Evolutionary conservation across 1,140 invertebrate genomes (phyloP), one percentile per base, ranked within the genome.

Genomic region (Heliothis subflexa): DNA sequence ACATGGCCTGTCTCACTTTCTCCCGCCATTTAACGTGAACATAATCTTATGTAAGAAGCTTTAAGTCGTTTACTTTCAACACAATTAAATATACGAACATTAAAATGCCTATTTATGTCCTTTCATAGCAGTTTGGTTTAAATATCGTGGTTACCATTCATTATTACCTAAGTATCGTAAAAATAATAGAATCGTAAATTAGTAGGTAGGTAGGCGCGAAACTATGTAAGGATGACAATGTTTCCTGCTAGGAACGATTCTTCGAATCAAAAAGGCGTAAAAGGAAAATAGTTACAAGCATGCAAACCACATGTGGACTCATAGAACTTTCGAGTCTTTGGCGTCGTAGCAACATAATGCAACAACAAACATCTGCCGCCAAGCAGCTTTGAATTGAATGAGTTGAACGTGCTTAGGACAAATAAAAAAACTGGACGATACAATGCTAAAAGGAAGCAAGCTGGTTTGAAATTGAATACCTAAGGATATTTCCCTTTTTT

Each of bases 41-140:
- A 83, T 71, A 78, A 59, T 25, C 64, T 81, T 83, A 79, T 59
- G 49, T 81, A 83, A 81, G 55, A 52, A 75, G 73, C 73, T 75
- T 61, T 62, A 64, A 62, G 73, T 28, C 16, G 21, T 11, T 33
- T 73, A 64, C 59, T 75, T 75, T 75, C 72, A 13, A 52, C 16
- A 49, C 11, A 28, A 13, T 62, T 62, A 50, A 75, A 50, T 25
- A 21, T 62, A 47, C 33, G 7, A 25, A 75, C 7, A n/a, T 13
- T 21, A 62, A 47, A 61, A 10, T 33, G 25, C 33, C n/a, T 28
- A 28, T 28, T 45, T 52, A 57, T 47, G 45, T 33, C 7, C 16
- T 33, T 10, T 1, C 45, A 16, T 68, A 50, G 47, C 45, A 49
- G 13, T 50, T 68, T 4, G 25, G 18, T 57, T 25, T 1, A 33